A percentile compares a stretch with the other conserved stretches of the same genome.
phyloP scores from a whole-genome alignment of 23 tunicate species.

The Clavelina lepadiformis region DNA sequence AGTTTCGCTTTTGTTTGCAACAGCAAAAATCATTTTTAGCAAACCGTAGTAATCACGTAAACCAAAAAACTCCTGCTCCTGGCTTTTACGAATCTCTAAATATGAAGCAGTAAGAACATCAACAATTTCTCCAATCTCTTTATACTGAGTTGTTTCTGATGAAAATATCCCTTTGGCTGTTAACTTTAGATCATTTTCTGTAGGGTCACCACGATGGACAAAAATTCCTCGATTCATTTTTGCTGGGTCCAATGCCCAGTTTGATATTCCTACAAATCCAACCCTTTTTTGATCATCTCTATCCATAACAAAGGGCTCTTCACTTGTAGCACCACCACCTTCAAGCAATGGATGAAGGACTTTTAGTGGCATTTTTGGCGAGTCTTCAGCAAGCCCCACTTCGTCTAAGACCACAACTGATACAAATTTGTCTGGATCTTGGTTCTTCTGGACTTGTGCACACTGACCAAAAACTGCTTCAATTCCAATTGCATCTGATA shows the following conservation, averaged over 20 bases:
- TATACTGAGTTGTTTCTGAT: conserved; percentile 8
- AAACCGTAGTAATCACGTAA: conserved; percentile 74
- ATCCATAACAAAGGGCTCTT: neutral
- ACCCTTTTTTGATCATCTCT: conserved; percentile 14
- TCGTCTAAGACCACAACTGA: conserved; percentile 78
- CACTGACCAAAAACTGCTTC: conserved; percentile 57
- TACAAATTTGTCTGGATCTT: conserved; percentile 36
- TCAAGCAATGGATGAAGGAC: conserved; percentile 77
- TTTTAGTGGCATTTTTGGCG: conserved; percentile 77
- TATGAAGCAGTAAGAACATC: conserved; percentile 33
- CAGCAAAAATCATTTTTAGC: conserved; percentile 59
- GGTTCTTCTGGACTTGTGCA: conserved; percentile 36
- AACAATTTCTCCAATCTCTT: conserved; percentile 32
- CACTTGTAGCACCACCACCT: no score
- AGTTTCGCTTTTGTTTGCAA: conserved; percentile 9
- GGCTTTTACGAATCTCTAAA: conserved; percentile 20
- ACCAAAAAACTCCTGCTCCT: conserved; percentile 65
- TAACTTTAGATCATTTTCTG: conserved; percentile 32
- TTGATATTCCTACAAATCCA: conserved; percentile 82
- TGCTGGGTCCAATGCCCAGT: conserved; percentile 83
- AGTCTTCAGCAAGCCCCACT: conserved; percentile 79
- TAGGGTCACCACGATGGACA: conserved; percentile 53
- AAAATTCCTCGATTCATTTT: conserved; percentile 75
- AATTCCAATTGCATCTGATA: conserved; percentile 69
- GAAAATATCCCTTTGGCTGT: conserved; percentile 70